phyloP scores from a whole-genome alignment of 2,113 vertebrate genomes.

The Gadus macrocephalus region DNA sequence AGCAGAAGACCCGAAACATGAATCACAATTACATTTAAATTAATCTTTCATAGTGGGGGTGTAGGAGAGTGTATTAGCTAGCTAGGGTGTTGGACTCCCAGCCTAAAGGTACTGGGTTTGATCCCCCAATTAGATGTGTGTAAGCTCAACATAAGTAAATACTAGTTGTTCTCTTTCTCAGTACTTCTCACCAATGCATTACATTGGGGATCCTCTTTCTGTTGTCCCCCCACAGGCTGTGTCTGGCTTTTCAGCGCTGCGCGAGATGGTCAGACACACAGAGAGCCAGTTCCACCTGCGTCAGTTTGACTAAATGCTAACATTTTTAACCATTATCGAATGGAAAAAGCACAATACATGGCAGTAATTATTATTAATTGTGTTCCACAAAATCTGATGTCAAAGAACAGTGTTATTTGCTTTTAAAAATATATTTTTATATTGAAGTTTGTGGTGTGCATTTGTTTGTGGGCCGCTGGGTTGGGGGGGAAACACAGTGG shows the following conservation, averaged over 20 bases:
- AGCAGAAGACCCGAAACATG: too few relatives aligned
- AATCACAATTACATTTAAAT: too few relatives aligned
- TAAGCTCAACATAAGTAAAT: too few relatives aligned
- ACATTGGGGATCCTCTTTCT: neutral
- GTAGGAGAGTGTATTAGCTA: too few relatives aligned
- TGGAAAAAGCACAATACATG: neutral
- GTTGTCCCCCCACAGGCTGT: constrained; percentile 53
- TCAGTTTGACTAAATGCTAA: constrained; percentile 76
- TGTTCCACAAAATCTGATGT: neutral
- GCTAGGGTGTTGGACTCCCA: too few relatives aligned
- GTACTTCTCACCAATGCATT: fast-evolving
- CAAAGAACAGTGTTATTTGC: constrained; percentile 1
- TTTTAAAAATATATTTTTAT: constrained; percentile 37
- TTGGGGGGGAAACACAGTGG: constrained; percentile 12
- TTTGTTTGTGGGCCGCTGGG: neutral
- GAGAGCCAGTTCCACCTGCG: constrained; percentile 80
- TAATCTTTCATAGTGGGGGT: too few relatives aligned
- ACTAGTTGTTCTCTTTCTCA: too few relatives aligned
- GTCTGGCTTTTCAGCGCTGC: constrained; percentile 80
- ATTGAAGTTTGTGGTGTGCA: constrained; percentile 13
- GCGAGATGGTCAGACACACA: constrained; percentile 83
- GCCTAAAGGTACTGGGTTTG: too few relatives aligned
- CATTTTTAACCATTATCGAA: constrained; percentile 22
- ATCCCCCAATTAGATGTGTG: neutral
- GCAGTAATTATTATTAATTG: neutral